Conservation (phyloP, 2,113 vertebrate species). For the Syngnathoides biaculeatus region DNA sequence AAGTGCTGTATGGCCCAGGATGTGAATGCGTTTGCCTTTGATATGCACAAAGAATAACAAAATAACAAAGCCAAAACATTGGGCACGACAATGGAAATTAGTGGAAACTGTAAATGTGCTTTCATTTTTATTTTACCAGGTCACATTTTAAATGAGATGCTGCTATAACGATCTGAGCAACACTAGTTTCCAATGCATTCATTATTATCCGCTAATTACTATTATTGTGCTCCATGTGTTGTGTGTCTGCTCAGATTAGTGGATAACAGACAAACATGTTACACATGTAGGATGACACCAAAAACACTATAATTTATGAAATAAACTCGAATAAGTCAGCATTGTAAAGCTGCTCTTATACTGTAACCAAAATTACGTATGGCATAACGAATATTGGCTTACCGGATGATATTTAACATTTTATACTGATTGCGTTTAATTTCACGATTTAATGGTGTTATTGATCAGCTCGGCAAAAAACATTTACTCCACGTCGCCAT, state of each 20-base stretch:
- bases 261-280: constrained; percentile 34
- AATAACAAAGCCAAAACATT: constrained; percentile 28
- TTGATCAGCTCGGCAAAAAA: too few relatives aligned
- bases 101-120: constrained; percentile 34
- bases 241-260: constrained; percentile 42
- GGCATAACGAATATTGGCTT: too few relatives aligned
- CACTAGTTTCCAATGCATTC: constrained; percentile 45
- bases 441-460: too few relatives aligned
- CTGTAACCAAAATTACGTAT: background rate
- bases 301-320: constrained; percentile 25
- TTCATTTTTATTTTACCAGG: constrained; percentile 55
- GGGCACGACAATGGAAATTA: constrained; percentile 42
- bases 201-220: constrained; percentile 62
- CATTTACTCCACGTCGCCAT: too few relatives aligned
- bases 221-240: constrained; percentile 45
- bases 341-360: constrained; percentile 7
- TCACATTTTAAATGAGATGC: constrained; percentile 56
- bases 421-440: too few relatives aligned
- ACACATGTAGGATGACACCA: constrained; percentile 17
- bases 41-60: constrained; percentile 27
- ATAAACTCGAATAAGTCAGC: constrained; percentile 21
- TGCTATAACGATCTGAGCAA: constrained; percentile 55
- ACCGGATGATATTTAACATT: too few relatives aligned
- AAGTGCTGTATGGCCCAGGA: constrained; percentile 58
- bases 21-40: constrained; percentile 48